Percentiles rank a stretch among this genome's conserved stretches.
Conservation (phyloP, 2,888 invertebrate species). For the Epinotia demarniana region DNA sequence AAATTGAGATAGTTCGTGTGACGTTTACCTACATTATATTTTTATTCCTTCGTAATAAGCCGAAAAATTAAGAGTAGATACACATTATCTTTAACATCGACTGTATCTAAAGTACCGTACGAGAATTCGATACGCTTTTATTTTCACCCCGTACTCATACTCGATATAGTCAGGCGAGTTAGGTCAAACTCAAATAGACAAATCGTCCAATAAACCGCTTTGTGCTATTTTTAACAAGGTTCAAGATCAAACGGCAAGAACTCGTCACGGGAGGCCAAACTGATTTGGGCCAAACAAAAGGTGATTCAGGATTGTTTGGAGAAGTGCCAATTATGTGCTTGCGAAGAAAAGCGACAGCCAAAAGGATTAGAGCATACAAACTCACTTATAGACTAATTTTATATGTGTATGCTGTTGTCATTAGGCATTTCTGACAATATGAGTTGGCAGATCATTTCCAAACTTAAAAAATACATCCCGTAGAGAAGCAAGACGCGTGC, state of each 20-base stretch:
- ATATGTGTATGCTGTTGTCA: not conserved
- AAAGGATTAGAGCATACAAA: conserved; percentile 17
- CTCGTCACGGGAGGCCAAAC: conserved; percentile 8
- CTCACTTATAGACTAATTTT: conserved; percentile 7
- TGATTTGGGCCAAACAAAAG: conserved; percentile 24
- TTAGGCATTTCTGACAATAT: not conserved
- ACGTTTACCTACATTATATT: too few species aligned
- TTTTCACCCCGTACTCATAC: not conserved
- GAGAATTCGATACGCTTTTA: too few species aligned
- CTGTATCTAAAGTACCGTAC: too few species aligned
- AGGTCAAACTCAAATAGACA: conserved; percentile 2
- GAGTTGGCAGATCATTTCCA: not conserved
- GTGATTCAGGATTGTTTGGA: conserved; percentile 38
- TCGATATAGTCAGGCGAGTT: conserved; percentile 9
- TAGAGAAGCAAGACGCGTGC: too few species aligned
- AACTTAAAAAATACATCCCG: not conserved
- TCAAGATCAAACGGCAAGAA: conserved; percentile 26
- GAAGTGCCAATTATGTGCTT: conserved; percentile 33
- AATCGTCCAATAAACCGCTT: not conserved
- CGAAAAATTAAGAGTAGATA: too few species aligned
- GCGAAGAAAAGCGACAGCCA: conserved; percentile 25
- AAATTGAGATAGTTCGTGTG: too few species aligned
- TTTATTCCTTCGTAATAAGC: too few species aligned
- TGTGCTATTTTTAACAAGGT: conserved; percentile 23
- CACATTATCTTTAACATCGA: too few species aligned